A percentile compares a stretch with the other conserved stretches of the same genome.
Evolutionary conservation across 1,140 invertebrate genomes (phyloP).

Genomic region (Cataglyphis hispanica): DNA sequence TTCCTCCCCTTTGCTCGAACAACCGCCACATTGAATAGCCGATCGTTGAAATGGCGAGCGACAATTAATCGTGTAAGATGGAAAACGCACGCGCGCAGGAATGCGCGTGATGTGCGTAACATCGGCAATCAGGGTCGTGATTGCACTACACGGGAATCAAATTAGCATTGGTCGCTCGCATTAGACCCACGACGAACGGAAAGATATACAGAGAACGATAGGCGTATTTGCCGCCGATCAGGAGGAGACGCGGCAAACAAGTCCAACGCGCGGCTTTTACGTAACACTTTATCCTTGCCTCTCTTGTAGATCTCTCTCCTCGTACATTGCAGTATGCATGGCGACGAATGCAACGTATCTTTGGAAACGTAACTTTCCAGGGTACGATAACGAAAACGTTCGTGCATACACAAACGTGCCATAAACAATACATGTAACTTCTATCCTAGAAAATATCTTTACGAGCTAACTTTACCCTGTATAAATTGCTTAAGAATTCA

Average conservation of each 20-base stretch:
- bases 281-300: slow-evolving; percentile 51
- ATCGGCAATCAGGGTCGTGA: slow-evolving; percentile 73
- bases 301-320: slow-evolving; percentile 10
- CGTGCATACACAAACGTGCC: neutral
- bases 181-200: slow-evolving; percentile 62
- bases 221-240: slow-evolving; percentile 59
- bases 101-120: slow-evolving; percentile 76
- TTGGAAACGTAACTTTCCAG: neutral
- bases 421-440: neutral
- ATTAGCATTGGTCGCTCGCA: slow-evolving; percentile 77
- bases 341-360: slow-evolving; percentile 30
- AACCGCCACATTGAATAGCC: slow-evolving; percentile 33
- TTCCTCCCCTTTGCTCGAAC: slow-evolving; percentile 40
- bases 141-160: slow-evolving; percentile 79
- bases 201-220: slow-evolving; percentile 61
- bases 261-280: slow-evolving; percentile 44
- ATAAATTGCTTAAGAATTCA: neutral
- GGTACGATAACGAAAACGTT: slow-evolving; percentile 2
- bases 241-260: slow-evolving; percentile 25
- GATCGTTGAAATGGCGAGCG: slow-evolving; percentile 49
- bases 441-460: neutral
- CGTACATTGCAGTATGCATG: neutral
- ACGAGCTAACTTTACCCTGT: neutral
- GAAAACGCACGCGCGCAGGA: slow-evolving; percentile 68
- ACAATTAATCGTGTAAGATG: slow-evolving; percentile 75